Conservation (phyloP, 2,888 invertebrate species). For the Tolmerus cingulatus region DNA sequence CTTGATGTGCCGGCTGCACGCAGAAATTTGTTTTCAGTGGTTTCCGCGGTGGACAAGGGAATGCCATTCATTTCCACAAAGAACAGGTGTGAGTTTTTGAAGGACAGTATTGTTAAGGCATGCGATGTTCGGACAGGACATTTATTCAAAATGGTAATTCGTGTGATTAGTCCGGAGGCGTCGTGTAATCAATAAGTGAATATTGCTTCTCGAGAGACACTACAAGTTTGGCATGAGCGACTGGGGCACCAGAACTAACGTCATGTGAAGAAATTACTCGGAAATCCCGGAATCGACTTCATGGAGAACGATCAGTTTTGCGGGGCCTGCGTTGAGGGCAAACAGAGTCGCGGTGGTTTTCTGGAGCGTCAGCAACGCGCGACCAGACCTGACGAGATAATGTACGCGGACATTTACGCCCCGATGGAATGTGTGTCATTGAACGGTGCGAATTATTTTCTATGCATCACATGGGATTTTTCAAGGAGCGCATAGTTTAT, state of each 20-base stretch:
- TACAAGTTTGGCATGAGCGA: too few relatives aligned
- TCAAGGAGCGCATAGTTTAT: conserved; percentile 23
- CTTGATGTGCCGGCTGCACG: background rate
- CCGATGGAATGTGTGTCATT: conserved; percentile 13
- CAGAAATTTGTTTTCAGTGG: background rate
- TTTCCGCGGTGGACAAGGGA: too few relatives aligned
- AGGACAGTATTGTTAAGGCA: background rate
- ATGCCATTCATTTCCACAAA: background rate
- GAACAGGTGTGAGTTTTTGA: background rate
- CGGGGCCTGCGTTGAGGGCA: too few relatives aligned
- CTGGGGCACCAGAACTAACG: too few relatives aligned
- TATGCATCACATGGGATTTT: conserved; percentile 46
- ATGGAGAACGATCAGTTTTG: too few relatives aligned
- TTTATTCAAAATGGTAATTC: background rate
- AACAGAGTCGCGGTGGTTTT: background rate
- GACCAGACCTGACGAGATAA: background rate
- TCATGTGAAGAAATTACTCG: too few relatives aligned
- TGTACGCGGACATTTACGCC: conserved; percentile 39
- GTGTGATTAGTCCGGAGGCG: background rate
- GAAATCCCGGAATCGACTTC: too few relatives aligned
- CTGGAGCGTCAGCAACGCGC: too few relatives aligned
- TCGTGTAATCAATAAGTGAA: too few relatives aligned
- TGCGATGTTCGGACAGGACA: background rate
- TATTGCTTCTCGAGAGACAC: too few relatives aligned
- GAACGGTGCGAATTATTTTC: conserved; percentile 33